Conservation (phyloP, 23 tunicate species). For the Oikopleura dioica region DNA sequence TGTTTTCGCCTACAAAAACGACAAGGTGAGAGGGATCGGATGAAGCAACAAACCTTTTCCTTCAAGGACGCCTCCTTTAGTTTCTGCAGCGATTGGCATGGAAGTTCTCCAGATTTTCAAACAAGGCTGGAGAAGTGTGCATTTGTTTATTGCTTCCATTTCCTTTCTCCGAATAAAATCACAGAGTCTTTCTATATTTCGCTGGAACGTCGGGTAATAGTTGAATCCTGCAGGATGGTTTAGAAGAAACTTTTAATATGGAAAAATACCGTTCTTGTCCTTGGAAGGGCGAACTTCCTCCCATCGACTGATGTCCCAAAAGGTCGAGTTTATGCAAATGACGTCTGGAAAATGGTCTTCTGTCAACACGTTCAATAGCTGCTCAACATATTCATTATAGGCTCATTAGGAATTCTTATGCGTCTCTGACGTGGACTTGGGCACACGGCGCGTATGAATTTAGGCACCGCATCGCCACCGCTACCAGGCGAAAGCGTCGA, state of each 20-base stretch:
- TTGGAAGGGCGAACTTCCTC: not conserved
- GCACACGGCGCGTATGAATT: too few relatives aligned
- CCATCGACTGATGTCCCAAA: conserved; percentile 4
- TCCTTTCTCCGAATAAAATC: too few relatives aligned
- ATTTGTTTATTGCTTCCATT: not conserved
- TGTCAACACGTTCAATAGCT: not conserved
- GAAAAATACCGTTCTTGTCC: not conserved
- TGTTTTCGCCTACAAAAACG: not conserved
- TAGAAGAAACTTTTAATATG: too few relatives aligned
- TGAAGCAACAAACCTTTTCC: too few relatives aligned
- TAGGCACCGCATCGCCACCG: too few relatives aligned
- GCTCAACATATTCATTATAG: not conserved
- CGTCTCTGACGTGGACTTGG: too few relatives aligned
- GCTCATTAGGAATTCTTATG: too few relatives aligned
- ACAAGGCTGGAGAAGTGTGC: not conserved
- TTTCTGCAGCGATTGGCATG: not conserved
- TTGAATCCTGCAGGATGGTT: too few relatives aligned
- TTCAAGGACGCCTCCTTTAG: not conserved
- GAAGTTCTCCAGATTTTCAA: not conserved
- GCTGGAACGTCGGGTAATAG: not conserved
- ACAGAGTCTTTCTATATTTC: not conserved
- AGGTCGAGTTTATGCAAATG: not conserved
- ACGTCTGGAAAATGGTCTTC: not conserved
- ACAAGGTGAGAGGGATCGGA: too few relatives aligned
- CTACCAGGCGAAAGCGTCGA: too few relatives aligned